A percentile compares a stretch with the other conserved stretches of the same genome.
Evolutionary conservation across 2,797 vertebrate species (phyloP).

Genomic region (Acanthornis magna): DNA sequence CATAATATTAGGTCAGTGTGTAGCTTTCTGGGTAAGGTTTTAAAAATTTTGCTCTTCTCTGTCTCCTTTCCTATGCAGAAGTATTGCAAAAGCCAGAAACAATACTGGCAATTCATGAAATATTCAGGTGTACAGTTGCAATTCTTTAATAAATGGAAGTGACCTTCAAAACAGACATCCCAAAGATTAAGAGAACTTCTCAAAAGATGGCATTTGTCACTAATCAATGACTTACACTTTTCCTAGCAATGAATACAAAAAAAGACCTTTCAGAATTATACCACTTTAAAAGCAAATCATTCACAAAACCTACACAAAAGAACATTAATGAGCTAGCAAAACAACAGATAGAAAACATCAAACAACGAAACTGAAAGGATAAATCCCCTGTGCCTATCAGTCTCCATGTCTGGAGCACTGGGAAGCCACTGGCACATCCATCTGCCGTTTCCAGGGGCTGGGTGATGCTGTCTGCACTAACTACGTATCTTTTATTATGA

Average conservation of each 20-base stretch:
- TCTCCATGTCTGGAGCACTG: not conserved
- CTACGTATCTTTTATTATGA: not conserved
- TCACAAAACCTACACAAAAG: not conserved
- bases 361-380: not conserved
- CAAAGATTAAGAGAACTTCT: constrained; percentile 58
- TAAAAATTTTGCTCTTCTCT: not conserved
- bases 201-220: constrained; percentile 60
- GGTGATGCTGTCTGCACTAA: not conserved
- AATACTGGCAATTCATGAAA: constrained; percentile 32
- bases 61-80: not conserved
- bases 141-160: constrained; percentile 44
- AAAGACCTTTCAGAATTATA: constrained; percentile 21
- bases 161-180: constrained; percentile 63
- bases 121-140: constrained; percentile 35
- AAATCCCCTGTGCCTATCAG: not conserved
- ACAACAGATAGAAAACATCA: not conserved
- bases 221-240: constrained; percentile 57
- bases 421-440: not conserved
- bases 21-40: not conserved
- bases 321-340: constrained; percentile 17
- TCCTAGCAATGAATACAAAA: constrained; percentile 53
- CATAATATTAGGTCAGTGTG: not conserved
- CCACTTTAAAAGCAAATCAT: not conserved
- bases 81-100: not conserved
- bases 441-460: not conserved